phyloP scores from a whole-genome alignment of 2,797 vertebrate species.

The Ciconia nigra region DNA sequence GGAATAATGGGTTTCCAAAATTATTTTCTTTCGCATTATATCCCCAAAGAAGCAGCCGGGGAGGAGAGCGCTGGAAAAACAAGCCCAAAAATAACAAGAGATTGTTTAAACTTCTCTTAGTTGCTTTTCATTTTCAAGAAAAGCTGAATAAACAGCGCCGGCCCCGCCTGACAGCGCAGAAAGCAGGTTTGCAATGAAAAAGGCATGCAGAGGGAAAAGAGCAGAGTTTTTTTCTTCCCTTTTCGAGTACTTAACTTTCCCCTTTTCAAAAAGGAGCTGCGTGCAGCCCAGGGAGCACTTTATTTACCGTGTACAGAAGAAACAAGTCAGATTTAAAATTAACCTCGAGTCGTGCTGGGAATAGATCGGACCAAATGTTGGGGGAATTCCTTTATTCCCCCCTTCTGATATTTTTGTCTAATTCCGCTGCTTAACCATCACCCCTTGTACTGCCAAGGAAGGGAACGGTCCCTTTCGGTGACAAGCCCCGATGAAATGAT shows the following conservation, averaged over 20 bases:
- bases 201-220: background rate
- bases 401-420: conserved; percentile 18
- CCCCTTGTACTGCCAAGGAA: background rate
- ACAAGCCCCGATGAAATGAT: background rate
- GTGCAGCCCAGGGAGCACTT: background rate
- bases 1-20: conserved; percentile 22
- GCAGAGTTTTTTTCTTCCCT: background rate
- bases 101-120: conserved; percentile 83
- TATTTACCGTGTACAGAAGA: conserved; percentile 29
- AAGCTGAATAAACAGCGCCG: conserved; percentile 87
- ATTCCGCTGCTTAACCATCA: background rate
- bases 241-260: conserved; percentile 3
- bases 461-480: background rate
- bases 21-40: conserved; percentile 47
- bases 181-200: conserved; percentile 45
- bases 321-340: conserved; percentile 57
- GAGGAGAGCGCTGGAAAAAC: conserved; percentile 36
- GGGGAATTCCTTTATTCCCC: background rate
- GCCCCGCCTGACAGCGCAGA: conserved; percentile 71
- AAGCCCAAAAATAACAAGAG: conserved; percentile 82
- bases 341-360: conserved; percentile 47
- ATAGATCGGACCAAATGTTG: conserved; percentile 56
- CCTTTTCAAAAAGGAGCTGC: conserved; percentile 1
- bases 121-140: conserved; percentile 82
- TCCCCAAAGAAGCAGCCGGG: conserved; percentile 15